Evolutionary conservation across 1,140 invertebrate genomes (phyloP).

Genomic region (Scaptomyza hsui): DNA sequence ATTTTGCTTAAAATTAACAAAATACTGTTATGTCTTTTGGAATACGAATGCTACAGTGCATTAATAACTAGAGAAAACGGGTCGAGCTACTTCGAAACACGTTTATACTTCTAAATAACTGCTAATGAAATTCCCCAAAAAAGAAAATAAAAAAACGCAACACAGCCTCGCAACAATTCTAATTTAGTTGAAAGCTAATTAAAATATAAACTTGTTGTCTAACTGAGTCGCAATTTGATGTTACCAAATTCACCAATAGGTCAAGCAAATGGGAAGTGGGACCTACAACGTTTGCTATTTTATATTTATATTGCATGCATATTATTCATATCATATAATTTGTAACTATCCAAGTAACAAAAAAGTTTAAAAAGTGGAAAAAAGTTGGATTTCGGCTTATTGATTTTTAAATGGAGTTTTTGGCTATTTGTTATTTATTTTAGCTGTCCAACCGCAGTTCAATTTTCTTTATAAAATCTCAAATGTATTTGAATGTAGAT

Average conservation of each 20-base stretch:
- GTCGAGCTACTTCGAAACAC: conserved; percentile 20
- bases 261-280: background rate
- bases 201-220: background rate
- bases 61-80: conserved; percentile 26
- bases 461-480: no score
- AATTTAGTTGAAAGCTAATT: background rate
- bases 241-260: background rate
- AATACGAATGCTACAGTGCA: conserved; percentile 21
- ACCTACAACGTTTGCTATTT: background rate
- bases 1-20: conserved; percentile 26
- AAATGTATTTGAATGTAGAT: no score
- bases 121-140: conserved; percentile 17
- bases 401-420: no score
- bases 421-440: no score
- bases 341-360: no score
- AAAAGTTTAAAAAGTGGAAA: no score
- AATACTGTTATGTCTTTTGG: conserved; percentile 6
- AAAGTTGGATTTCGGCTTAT: no score
- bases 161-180: background rate
- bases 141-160: no score
- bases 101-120: conserved; percentile 22
- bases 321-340: no score
- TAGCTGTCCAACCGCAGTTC: no score
- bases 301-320: background rate
- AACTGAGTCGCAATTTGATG: conserved; percentile 6